phyloP scores from a whole-genome alignment of 2,888 invertebrate genomes.

The Philonicus albiceps region DNA sequence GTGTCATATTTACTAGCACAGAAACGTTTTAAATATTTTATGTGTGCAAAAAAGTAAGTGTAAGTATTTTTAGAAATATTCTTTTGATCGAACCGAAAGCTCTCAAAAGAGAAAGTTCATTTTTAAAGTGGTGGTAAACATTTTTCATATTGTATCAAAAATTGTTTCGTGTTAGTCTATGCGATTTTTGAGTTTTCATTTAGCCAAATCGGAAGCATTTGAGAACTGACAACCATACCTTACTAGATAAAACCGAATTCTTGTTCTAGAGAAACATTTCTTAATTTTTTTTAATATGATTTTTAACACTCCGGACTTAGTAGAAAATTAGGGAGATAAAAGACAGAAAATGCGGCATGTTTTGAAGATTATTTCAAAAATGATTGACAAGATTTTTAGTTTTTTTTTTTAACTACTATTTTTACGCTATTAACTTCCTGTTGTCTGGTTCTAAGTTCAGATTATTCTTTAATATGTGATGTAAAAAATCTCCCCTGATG shows the following conservation, averaged over 20 bases:
- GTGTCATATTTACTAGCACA: too few relatives aligned
- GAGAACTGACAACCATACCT: not conserved
- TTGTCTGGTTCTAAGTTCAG: too few relatives aligned
- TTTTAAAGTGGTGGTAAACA: not conserved
- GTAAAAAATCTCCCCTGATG: too few relatives aligned
- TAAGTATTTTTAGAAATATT: not conserved
- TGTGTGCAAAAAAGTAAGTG: not conserved
- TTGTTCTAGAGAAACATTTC: not conserved
- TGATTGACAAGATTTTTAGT: too few relatives aligned
- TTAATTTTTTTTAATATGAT: not conserved
- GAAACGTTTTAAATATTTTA: too few relatives aligned
- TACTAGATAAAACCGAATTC: too few relatives aligned
- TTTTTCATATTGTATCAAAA: not conserved
- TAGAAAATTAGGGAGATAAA: not conserved
- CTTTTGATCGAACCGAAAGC: not conserved
- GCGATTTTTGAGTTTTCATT: not conserved
- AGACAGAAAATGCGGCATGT: too few relatives aligned
- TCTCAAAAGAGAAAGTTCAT: not conserved
- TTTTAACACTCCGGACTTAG: not conserved
- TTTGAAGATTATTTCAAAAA: too few relatives aligned
- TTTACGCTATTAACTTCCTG: too few relatives aligned
- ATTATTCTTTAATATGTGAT: too few relatives aligned
- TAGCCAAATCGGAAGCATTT: not conserved
- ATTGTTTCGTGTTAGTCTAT: not conserved
- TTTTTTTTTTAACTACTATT: too few relatives aligned